Evolutionary conservation across 2,888 invertebrate genomes (phyloP).

Genomic region (Osmoderma eremita): DNA sequence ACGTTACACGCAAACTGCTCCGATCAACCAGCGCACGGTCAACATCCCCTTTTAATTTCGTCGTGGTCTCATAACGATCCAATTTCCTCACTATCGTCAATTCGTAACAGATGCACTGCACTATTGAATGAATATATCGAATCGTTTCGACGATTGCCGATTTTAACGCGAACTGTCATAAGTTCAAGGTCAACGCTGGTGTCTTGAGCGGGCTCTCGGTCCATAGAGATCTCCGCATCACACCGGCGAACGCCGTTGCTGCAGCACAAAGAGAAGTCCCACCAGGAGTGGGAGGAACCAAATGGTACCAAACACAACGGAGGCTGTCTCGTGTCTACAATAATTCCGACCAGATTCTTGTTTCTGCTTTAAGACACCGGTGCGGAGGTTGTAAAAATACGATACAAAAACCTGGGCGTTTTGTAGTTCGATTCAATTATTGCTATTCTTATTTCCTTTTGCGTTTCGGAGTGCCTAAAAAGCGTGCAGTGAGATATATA

Average conservation of each 20-base stretch:
- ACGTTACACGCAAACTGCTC: no score
- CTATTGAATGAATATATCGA: background rate
- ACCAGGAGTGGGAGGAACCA: conserved; percentile 41
- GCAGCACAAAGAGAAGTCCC: conserved; percentile 37
- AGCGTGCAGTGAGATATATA: background rate
- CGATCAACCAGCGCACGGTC: no score
- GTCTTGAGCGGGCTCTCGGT: conserved; percentile 32
- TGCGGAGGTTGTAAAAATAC: conserved; percentile 14
- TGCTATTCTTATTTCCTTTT: no score
- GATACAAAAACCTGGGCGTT: background rate
- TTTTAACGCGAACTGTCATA: conserved; percentile 38
- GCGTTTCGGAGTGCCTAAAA: no score
- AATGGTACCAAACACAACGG: conserved; percentile 42
- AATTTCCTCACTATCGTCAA: background rate
- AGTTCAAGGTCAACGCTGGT: conserved; percentile 40
- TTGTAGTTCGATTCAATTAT: background rate
- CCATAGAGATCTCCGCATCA: conserved; percentile 39
- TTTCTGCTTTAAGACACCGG: conserved; percentile 37
- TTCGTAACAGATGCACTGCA: background rate
- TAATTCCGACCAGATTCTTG: conserved; percentile 41
- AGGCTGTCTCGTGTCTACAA: conserved; percentile 39
- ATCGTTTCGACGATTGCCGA: conserved; percentile 30
- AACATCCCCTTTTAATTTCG: no score
- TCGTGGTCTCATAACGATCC: no score
- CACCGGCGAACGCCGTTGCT: conserved; percentile 23